phyloP scores from a whole-genome alignment of 2,797 vertebrate species.

The Caiman crocodilus region DNA sequence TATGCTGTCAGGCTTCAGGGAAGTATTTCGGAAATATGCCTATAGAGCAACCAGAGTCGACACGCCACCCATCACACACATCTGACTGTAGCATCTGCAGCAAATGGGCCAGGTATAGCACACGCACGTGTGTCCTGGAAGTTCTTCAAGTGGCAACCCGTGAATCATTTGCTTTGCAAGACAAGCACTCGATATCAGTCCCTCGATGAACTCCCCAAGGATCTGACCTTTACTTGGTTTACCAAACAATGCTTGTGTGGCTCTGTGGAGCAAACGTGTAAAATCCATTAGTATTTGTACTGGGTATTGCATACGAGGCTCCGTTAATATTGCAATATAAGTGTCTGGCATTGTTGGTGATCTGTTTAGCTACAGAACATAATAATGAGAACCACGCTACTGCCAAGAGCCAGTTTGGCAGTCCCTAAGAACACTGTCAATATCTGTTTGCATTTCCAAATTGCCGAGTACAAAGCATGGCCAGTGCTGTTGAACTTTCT shows the following conservation, averaged over 20 bases:
- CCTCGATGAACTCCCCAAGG: neutral
- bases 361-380: no score
- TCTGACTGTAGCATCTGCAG: accelerated
- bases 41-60: neutral
- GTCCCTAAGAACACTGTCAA: neutral
- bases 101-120: accelerated
- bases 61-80: accelerated
- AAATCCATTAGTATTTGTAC: neutral
- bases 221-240: neutral
- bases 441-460: accelerated
- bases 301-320: neutral
- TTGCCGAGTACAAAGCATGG: neutral
- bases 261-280: neutral
- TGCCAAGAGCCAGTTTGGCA: neutral
- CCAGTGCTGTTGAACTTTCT: neutral
- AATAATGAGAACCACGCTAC: neutral
- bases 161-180: neutral
- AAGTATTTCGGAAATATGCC: neutral
- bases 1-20: neutral
- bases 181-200: neutral
- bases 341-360: no score
- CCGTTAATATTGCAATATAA: no score
- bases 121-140: neutral
- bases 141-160: neutral
- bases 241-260: neutral